A percentile compares a stretch with the other conserved stretches of the same genome.
These are phyloP conservation scores for Microcebus jonahi DNA, from an alignment of 2,113 vertebrate genomes.

Conservation along the genomic window DNA sequence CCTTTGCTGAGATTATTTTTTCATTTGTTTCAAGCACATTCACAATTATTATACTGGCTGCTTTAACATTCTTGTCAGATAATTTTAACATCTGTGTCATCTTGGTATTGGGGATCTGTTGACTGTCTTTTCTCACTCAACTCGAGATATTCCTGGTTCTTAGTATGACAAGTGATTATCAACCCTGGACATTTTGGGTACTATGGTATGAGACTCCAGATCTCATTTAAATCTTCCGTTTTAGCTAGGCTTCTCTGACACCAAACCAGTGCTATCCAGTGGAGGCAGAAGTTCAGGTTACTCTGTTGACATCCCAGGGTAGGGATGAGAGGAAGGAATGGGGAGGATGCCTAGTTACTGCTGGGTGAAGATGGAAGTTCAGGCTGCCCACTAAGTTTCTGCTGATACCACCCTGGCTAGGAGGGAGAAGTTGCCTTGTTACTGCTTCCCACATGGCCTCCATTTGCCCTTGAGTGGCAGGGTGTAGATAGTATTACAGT, in stretches of 20 bases:
- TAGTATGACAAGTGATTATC: neutral
- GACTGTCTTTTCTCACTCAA: neutral
- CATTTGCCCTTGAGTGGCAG: neutral
- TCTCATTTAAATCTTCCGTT: neutral
- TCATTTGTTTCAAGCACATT: neutral
- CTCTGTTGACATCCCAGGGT: neutral
- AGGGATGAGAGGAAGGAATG: neutral
- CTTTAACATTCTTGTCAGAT: constrained; percentile 15
- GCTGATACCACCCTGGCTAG: too few relatives aligned
- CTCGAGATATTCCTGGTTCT: neutral
- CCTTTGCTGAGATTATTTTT: neutral
- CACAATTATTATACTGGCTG: neutral
- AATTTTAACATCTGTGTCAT: neutral
- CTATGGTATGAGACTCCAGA: neutral
- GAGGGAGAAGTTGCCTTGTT: neutral
- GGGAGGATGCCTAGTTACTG: neutral
- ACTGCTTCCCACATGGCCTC: neutral
- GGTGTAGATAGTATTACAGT: too few relatives aligned
- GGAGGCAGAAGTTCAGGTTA: neutral
- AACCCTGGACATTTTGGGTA: neutral
- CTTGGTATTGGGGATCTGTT: neutral
- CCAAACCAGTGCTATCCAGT: neutral
- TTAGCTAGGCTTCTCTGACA: neutral
- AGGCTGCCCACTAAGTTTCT: neutral
- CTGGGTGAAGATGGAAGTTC: neutral